phyloP scores from a whole-genome alignment of 2,113 vertebrate species.

The Theristicus caerulescens region DNA sequence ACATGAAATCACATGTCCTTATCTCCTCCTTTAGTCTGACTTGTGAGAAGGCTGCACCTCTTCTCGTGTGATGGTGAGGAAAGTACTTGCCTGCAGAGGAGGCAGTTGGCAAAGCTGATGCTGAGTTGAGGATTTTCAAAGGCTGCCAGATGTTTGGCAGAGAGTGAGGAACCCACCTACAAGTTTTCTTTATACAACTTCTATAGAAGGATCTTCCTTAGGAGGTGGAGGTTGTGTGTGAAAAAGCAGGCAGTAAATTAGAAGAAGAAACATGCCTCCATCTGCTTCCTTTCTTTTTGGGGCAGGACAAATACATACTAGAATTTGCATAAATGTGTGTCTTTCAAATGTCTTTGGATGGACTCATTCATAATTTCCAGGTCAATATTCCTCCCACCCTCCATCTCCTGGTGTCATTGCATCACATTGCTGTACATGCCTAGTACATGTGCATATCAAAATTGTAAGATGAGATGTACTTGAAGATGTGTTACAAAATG shows the following conservation, averaged over 20 bases:
- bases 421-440: background rate
- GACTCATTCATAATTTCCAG: background rate
- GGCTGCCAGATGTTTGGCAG: background rate
- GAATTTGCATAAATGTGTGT: background rate
- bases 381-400: background rate
- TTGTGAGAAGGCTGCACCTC: background rate
- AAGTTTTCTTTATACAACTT: background rate
- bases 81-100: background rate
- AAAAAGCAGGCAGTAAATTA: slow-evolving; percentile 5
- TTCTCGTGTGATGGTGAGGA: background rate
- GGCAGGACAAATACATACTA: background rate
- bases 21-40: background rate
- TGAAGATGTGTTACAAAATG: background rate
- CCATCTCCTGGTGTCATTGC: background rate
- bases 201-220: background rate
- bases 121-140: background rate
- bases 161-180: background rate
- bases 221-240: background rate
- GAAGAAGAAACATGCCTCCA: background rate
- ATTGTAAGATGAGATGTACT: background rate
- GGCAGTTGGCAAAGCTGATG: background rate
- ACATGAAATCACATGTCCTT: background rate
- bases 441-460: background rate
- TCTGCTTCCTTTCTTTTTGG: background rate
- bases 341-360: background rate